phyloP scores from a whole-genome alignment of 2,888 invertebrate genomes.

The Trissolcus japonicus region DNA sequence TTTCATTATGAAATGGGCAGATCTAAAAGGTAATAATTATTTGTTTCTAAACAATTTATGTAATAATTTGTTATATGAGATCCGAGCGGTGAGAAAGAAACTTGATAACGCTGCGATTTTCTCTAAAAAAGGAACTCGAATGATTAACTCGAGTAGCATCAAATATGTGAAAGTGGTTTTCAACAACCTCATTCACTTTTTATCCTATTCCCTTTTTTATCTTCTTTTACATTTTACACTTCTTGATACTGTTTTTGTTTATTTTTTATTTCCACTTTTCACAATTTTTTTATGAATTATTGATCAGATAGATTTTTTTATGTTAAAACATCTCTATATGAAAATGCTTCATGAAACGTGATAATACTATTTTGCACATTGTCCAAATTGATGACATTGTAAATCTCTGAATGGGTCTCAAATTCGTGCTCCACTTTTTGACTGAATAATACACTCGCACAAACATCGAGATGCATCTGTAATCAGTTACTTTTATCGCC shows the following conservation, averaged over 20 bases:
- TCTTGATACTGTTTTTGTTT: too few species aligned
- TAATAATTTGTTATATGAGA: constrained; percentile 10
- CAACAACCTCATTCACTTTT: too few species aligned
- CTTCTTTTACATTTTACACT: too few species aligned
- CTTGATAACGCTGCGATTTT: constrained; percentile 10
- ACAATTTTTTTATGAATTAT: too few species aligned
- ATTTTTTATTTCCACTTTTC: too few species aligned
- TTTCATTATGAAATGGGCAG: too few species aligned
- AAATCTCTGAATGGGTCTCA: neutral
- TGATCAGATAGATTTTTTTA: too few species aligned
- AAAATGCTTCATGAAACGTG: too few species aligned
- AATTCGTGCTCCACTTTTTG: neutral
- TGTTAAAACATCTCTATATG: too few species aligned
- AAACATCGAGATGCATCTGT: constrained; percentile 10
- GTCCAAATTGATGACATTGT: too few species aligned
- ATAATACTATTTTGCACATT: too few species aligned
- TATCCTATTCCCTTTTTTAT: too few species aligned
- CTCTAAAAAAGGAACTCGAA: constrained; percentile 26
- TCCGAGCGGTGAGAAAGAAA: constrained; percentile 5
- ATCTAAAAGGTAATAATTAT: neutral
- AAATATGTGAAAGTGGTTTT: constrained; percentile 16
- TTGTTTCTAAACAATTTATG: constrained; percentile 3
- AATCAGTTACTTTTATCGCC: constrained; percentile 7
- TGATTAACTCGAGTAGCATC: constrained; percentile 13
- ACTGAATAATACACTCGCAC: neutral